Evolutionary conservation across 2,797 vertebrate species (phyloP), one percentile per base, ranked within the genome.

Genomic region (Sebastes vulpes): DNA sequence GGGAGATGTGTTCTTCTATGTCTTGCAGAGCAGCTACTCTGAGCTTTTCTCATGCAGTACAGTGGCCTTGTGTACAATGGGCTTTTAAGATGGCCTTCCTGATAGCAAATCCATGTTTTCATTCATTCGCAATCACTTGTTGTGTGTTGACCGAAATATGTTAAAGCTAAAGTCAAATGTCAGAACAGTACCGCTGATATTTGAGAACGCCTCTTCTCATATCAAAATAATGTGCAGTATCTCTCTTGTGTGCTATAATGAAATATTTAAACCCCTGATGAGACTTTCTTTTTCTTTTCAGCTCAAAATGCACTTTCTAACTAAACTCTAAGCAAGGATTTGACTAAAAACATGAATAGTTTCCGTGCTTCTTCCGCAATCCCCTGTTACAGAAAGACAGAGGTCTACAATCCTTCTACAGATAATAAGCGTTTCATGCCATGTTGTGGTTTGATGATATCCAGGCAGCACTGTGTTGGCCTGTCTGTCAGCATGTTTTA

Each of bases 401-500:
- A 60, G 26, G 26, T 23, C 35, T 35, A 23, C 60, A 16, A 1
- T 57, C 56, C 18, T 26, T 9, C 16, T 1, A 18, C 23, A 52
- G 25, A 32, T 46, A 60, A 46, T 12, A 10, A 31, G 53, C 3
- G 11, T 54, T 23, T 32, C 6, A 21, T 54, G 38, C 6, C 5
- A 50, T 12, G 21, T 12, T 56, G 50, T 58, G n/a, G 26, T 52
- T 60, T 35, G 10, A 46, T 63, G 14, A 9, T 28, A 65, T 72
- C 10, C 18, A 20, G 42, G 26, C 48, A 32, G 42, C 61, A 32
- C 25, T 52, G 25, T 70, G 65, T 67, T 60, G 11, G 18, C 18
- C 28, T 25, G 25, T 71, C 68, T 75, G 65, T 81, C 77, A 77
- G n/a, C 54, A 67, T 20, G 25, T 65, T 84, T 75, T 77, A 79